Evolutionary conservation across 2,888 invertebrate species (phyloP).

Genomic region (Bursaphelenchus okinawaensis): DNA sequence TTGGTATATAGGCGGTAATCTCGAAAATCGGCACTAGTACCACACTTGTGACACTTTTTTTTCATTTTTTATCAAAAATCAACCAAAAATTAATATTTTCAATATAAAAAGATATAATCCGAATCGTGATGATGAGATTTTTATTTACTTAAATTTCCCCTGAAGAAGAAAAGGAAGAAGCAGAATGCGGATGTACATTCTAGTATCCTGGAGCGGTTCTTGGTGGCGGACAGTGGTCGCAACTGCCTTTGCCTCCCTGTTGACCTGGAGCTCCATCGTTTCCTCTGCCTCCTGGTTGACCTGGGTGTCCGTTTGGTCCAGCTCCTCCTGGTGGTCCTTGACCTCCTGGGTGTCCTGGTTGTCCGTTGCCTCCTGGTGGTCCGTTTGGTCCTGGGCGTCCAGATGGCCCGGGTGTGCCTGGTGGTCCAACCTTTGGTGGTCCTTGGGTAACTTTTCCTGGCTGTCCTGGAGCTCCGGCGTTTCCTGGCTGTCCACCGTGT

Average conservation of each 20-base stretch:
- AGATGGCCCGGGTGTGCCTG: background rate
- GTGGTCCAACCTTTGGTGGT: slow-evolving; percentile 10
- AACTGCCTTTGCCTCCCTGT: slow-evolving; percentile 12
- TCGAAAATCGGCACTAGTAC: too few relatives aligned
- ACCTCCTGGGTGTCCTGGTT: slow-evolving; percentile 54
- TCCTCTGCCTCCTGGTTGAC: slow-evolving; percentile 16
- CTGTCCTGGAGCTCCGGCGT: slow-evolving; percentile 17
- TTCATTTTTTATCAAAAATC: background rate
- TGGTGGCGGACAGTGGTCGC: slow-evolving; percentile 22
- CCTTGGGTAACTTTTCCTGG: slow-evolving; percentile 14
- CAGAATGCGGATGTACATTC: background rate
- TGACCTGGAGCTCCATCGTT: slow-evolving; percentile 14
- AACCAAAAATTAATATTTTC: background rate
- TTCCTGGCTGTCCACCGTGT: slow-evolving; percentile 9
- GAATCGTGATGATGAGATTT: background rate
- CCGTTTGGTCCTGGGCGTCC: background rate
- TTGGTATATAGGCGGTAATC: too few relatives aligned
- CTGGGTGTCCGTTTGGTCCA: slow-evolving; percentile 19
- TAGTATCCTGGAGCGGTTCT: slow-evolving; percentile 25
- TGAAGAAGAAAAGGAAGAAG: background rate
- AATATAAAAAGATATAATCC: too few relatives aligned
- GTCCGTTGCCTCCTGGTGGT: slow-evolving; percentile 1
- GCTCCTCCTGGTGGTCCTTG: slow-evolving; percentile 58
- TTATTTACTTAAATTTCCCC: background rate
- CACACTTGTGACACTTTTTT: too few relatives aligned